These are phyloP conservation scores for Eupithecia centaureata DNA, from an alignment of 2,888 invertebrate species.

Conservation along the genomic window DNA sequence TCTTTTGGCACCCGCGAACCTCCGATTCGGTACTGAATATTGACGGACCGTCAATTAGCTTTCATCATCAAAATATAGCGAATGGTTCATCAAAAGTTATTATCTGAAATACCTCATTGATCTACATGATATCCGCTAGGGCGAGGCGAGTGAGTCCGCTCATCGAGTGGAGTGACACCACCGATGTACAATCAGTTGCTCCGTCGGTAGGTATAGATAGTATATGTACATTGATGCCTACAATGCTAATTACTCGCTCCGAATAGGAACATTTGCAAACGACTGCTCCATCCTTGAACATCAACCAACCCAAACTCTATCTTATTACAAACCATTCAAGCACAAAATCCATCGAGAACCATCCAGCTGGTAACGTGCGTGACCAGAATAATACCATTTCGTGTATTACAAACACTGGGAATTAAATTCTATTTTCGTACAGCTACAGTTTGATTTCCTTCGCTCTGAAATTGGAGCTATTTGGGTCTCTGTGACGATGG, in stretches of 20 bases:
- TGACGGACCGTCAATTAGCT: too few species aligned
- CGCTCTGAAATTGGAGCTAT: not conserved
- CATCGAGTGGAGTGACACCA: not conserved
- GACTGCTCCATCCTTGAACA: slow-evolving; percentile 11
- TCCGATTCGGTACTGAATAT: too few species aligned
- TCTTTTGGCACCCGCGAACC: too few species aligned
- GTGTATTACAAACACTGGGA: not conserved
- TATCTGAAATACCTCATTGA: too few species aligned
- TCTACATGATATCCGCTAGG: too few species aligned
- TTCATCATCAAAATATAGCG: too few species aligned
- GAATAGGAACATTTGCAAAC: slow-evolving; percentile 16
- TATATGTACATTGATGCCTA: not conserved
- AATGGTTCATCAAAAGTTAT: too few species aligned
- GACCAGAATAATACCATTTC: slow-evolving; percentile 15
- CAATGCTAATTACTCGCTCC: slow-evolving; percentile 19
- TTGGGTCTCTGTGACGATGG: not conserved
- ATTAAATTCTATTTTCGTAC: slow-evolving; percentile 2
- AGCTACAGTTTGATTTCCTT: not conserved
- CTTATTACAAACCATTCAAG: slow-evolving; percentile 13
- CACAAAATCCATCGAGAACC: slow-evolving; percentile 8
- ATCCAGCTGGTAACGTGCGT: slow-evolving; percentile 13
- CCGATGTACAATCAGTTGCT: not conserved
- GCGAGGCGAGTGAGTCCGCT: not conserved
- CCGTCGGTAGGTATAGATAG: not conserved
- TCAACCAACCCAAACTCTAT: not conserved